A percentile compares a stretch with the other conserved stretches of the same genome.
phyloP scores from a whole-genome alignment of 1,140 invertebrate species.

The Helicoverpa armigera region DNA sequence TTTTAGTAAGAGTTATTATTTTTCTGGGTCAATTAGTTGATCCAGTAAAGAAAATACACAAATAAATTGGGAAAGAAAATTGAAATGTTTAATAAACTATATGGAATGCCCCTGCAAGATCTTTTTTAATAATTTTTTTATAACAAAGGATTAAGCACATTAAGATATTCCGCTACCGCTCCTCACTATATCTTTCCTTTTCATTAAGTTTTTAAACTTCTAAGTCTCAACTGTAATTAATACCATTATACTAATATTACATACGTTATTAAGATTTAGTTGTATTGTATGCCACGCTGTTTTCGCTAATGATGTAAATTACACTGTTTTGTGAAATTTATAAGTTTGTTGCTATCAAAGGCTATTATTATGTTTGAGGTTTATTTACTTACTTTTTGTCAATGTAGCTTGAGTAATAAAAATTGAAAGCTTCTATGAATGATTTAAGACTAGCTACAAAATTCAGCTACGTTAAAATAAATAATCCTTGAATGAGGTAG shows the following conservation, averaged over 20 bases:
- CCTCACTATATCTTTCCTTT: not conserved
- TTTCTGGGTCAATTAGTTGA: conserved; percentile 1
- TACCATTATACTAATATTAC: conserved; percentile 38
- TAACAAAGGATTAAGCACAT: not conserved
- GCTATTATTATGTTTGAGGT: not conserved
- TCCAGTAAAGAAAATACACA: not conserved
- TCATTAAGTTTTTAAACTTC: not conserved
- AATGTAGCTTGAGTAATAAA: too few species aligned
- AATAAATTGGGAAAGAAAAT: not conserved
- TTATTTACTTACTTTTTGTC: too few species aligned
- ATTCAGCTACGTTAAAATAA: too few species aligned
- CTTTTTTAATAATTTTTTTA: not conserved
- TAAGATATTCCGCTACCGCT: not conserved
- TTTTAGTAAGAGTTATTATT: too few species aligned
- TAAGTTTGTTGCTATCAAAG: conserved; percentile 5
- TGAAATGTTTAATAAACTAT: not conserved
- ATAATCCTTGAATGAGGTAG: too few species aligned
- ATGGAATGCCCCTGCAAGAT: not conserved
- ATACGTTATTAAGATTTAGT: conserved; percentile 28
- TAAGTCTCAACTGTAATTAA: conserved; percentile 25
- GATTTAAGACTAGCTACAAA: not conserved
- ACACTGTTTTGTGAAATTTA: conserved; percentile 29
- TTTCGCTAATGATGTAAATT: conserved; percentile 30
- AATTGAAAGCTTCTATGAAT: not conserved
- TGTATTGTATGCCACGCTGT: conserved; percentile 11